Percentiles rank a stretch among this genome's conserved stretches.
Conservation (phyloP, 2,888 invertebrate genomes). For the Salpingus planirostris region DNA sequence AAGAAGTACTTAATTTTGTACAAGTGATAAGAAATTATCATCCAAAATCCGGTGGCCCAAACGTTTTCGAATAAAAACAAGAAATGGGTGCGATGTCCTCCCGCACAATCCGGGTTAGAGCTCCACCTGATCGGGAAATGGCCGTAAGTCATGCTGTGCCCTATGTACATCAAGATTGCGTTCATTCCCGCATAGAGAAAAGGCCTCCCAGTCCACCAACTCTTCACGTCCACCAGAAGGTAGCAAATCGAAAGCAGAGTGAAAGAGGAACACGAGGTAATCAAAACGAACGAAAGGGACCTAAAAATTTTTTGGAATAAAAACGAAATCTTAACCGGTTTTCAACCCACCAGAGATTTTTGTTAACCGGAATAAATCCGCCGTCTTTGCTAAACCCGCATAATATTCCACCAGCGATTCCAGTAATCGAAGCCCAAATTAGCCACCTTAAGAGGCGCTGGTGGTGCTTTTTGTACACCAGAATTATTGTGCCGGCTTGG, state of each 20-base stretch:
- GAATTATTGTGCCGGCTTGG: constrained; percentile 70
- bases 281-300: constrained; percentile 83
- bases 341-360: constrained; percentile 81
- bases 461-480: constrained; percentile 48
- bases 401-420: constrained; percentile 60
- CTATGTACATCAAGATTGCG: constrained; percentile 80
- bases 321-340: not conserved
- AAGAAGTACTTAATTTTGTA: constrained; percentile 67
- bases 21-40: constrained; percentile 67
- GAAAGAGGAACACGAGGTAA: constrained; percentile 70
- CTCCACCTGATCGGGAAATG: constrained; percentile 80
- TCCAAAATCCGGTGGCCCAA: constrained; percentile 83
- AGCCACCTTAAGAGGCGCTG: constrained; percentile 67
- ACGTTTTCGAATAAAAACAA: constrained; percentile 61
- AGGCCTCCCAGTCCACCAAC: constrained; percentile 79
- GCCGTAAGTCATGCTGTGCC: constrained; percentile 66
- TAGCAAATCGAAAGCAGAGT: constrained; percentile 66
- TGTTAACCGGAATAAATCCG: constrained; percentile 82
- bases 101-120: constrained; percentile 14
- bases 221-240: constrained; percentile 64
- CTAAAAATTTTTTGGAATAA: too few relatives aligned
- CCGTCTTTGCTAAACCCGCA: constrained; percentile 67
- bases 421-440: constrained; percentile 60
- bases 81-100: constrained; percentile 47
- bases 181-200: constrained; percentile 90